Conservation (phyloP, 2,113 vertebrate species). For the Ciconia boyciana region DNA sequence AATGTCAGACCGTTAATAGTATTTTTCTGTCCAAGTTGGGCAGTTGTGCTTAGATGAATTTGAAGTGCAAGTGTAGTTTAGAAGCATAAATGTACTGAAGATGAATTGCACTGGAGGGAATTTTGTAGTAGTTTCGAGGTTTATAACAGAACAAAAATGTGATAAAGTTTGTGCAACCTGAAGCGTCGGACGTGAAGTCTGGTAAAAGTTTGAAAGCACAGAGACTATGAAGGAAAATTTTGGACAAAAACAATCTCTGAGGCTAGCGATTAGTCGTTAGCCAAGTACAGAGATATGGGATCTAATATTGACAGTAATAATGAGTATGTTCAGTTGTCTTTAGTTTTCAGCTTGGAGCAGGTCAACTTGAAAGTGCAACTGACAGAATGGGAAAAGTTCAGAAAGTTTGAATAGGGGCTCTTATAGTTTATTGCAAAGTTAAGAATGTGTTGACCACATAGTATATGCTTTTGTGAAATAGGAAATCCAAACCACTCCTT, state of each 20-base stretch:
- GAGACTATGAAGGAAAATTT: not conserved
- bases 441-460: not conserved
- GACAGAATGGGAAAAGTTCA: no score
- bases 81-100: not conserved
- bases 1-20: not conserved
- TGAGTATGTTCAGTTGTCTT: not conserved
- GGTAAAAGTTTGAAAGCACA: not conserved
- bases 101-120: not conserved
- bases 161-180: fast-evolving
- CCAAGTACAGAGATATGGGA: not conserved
- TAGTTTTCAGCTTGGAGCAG: not conserved
- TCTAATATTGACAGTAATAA: not conserved
- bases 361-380: not conserved
- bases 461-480: not conserved
- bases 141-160: not conserved
- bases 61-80: not conserved
- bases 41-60: not conserved
- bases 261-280: not conserved
- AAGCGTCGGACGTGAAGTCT: fast-evolving
- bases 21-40: not conserved
- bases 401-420: not conserved
- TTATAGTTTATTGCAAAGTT: not conserved
- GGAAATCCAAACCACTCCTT: not conserved
- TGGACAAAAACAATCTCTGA: not conserved
- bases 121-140: not conserved